These are phyloP conservation scores for Tryphoninae sp. DNA, from an alignment of 2,888 invertebrate genomes.

Conservation along the genomic window DNA sequence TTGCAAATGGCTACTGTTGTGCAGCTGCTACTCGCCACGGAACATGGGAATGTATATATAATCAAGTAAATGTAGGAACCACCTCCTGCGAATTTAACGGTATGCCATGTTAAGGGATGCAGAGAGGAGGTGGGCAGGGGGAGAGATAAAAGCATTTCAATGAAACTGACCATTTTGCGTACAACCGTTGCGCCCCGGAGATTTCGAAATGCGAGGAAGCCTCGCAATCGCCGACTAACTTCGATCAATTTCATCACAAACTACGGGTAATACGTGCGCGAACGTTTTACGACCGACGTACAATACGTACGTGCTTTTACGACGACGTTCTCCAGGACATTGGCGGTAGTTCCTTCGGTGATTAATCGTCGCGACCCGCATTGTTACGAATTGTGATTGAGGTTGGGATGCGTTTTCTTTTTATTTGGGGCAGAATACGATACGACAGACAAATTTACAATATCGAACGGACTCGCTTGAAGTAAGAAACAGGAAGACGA, in stretches of 20 bases:
- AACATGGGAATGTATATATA: constrained; percentile 6
- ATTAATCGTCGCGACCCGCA: constrained; percentile 19
- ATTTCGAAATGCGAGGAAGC: no score
- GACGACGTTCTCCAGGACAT: constrained; percentile 11
- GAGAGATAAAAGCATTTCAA: background rate
- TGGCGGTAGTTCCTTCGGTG: constrained; percentile 6
- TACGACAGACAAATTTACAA: background rate
- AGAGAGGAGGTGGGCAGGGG: background rate
- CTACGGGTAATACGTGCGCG: background rate
- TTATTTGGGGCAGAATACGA: background rate
- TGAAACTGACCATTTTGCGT: background rate
- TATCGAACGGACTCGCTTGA: background rate
- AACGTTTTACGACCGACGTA: background rate
- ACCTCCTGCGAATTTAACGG: no score
- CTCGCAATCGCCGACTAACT: background rate
- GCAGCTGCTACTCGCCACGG: constrained; percentile 17
- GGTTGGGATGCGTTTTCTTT: background rate
- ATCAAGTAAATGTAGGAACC: no score
- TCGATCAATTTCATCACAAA: constrained; percentile 7
- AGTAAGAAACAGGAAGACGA: no score
- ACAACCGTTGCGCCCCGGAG: no score
- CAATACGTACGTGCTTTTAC: background rate
- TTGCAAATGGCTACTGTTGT: constrained; percentile 49
- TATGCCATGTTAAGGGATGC: background rate
- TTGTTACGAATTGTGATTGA: background rate